These are phyloP conservation scores for Leptonema lineaticorne DNA, from an alignment of 1,140 invertebrate species.

Conservation along the genomic window DNA sequence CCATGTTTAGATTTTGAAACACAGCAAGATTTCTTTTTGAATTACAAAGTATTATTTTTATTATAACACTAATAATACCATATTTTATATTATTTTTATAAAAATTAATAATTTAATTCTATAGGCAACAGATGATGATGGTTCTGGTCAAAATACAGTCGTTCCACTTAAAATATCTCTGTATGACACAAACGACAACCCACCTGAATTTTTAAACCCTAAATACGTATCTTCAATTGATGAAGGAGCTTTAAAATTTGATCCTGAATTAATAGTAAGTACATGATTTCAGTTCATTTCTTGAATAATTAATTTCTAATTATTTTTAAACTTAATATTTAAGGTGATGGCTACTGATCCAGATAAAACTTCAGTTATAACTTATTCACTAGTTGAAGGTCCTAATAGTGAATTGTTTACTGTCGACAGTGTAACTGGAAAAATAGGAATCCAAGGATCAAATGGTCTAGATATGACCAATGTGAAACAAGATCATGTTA, in stretches of 20 bases:
- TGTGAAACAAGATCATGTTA: slow-evolving; percentile 58
- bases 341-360: slow-evolving; percentile 73
- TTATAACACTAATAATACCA: background rate
- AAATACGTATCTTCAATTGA: slow-evolving; percentile 79
- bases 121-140: slow-evolving; percentile 82
- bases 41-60: slow-evolving; percentile 68
- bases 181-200: slow-evolving; percentile 84
- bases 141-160: slow-evolving; percentile 71
- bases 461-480: slow-evolving; percentile 64
- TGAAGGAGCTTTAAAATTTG: slow-evolving; percentile 80
- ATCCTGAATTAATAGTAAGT: slow-evolving; percentile 60
- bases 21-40: slow-evolving; percentile 78
- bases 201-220: slow-evolving; percentile 71
- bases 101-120: slow-evolving; percentile 23
- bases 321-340: background rate
- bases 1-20: slow-evolving; percentile 87
- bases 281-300: background rate
- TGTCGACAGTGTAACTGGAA: slow-evolving; percentile 68
- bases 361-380: slow-evolving; percentile 78
- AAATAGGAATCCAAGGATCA: slow-evolving; percentile 66
- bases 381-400: slow-evolving; percentile 71
- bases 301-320: background rate
- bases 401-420: slow-evolving; percentile 65
- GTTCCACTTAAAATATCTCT: slow-evolving; percentile 79
- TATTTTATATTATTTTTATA: background rate